A percentile compares a stretch with the other conserved stretches of the same genome.
Conservation (phyloP, 2,888 invertebrate species). For the Thysanoteuthis rhombus region DNA sequence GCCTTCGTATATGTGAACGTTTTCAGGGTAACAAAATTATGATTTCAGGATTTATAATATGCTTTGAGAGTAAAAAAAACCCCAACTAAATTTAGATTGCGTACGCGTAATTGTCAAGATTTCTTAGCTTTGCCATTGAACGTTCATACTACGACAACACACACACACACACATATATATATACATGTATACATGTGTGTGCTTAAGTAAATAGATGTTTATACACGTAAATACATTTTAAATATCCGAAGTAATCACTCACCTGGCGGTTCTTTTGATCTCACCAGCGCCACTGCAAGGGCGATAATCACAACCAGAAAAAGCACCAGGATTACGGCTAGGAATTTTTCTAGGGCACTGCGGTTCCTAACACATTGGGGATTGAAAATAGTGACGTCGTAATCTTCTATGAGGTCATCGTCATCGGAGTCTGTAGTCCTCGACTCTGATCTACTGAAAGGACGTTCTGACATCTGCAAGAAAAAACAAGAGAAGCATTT, state of each 20-base stretch:
- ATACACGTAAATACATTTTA: no score
- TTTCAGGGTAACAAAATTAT: no score
- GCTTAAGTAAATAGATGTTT: no score
- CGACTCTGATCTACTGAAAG: conserved; percentile 53
- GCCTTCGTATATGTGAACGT: no score
- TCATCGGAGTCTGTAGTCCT: conserved; percentile 39
- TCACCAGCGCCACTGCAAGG: conserved; percentile 49
- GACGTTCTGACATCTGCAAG: conserved; percentile 58
- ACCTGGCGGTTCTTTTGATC: conserved; percentile 41
- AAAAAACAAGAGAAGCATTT: neutral
- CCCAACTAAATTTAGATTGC: no score
- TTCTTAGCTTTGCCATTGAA: no score
- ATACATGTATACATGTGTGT: no score
- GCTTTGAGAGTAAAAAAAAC: neutral
- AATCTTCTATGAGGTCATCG: conserved; percentile 58
- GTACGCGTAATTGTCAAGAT: no score
- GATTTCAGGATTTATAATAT: neutral
- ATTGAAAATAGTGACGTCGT: conserved; percentile 49
- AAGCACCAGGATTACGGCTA: conserved; percentile 48
- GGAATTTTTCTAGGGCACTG: conserved; percentile 49
- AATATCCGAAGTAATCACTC: neutral
- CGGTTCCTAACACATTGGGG: conserved; percentile 48
- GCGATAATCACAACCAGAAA: conserved; percentile 52
- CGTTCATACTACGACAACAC: no score
- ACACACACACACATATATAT: no score